These are phyloP conservation scores for Parasteatoda lunata DNA, from an alignment of 2,888 invertebrate genomes.

Conservation along the genomic window DNA sequence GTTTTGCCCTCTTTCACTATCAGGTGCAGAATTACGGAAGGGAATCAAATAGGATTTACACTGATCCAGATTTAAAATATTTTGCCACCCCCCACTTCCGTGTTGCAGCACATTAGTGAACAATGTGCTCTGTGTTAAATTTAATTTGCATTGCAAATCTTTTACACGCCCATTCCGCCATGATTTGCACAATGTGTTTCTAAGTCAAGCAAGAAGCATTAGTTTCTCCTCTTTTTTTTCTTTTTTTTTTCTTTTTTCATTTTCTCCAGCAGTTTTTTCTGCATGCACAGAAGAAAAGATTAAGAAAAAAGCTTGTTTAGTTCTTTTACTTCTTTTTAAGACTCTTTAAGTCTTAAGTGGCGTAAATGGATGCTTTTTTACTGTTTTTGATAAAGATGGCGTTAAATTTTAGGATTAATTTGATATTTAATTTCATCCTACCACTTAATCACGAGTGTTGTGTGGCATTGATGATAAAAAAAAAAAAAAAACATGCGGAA, in stretches of 20 bases:
- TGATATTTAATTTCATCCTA: conserved; percentile 25
- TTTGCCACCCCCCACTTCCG: neutral
- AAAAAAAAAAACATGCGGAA: too few relatives aligned
- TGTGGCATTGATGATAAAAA: too few relatives aligned
- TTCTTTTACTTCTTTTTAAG: neutral
- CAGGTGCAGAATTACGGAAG: neutral
- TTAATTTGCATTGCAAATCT: conserved; percentile 33
- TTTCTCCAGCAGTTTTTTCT: too few relatives aligned
- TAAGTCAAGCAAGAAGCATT: conserved; percentile 1
- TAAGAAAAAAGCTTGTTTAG: neutral
- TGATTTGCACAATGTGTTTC: neutral
- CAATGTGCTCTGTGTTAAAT: conserved; percentile 14
- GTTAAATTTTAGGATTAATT: conserved; percentile 14
- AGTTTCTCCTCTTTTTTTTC: neutral
- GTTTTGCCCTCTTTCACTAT: neutral
- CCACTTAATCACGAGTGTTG: neutral
- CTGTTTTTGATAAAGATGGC: neutral
- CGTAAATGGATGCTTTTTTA: neutral
- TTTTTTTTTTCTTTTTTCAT: too few relatives aligned
- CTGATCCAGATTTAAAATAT: conserved; percentile 13
- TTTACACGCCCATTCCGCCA: neutral
- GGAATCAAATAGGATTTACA: conserved; percentile 25
- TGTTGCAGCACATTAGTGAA: conserved; percentile 23
- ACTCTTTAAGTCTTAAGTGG: neutral
- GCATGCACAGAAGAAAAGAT: neutral